Percentiles rank a stretch among this genome's conserved stretches.
phyloP scores from a whole-genome alignment of 2,797 vertebrate species.

The Emydoidea blandingii region DNA sequence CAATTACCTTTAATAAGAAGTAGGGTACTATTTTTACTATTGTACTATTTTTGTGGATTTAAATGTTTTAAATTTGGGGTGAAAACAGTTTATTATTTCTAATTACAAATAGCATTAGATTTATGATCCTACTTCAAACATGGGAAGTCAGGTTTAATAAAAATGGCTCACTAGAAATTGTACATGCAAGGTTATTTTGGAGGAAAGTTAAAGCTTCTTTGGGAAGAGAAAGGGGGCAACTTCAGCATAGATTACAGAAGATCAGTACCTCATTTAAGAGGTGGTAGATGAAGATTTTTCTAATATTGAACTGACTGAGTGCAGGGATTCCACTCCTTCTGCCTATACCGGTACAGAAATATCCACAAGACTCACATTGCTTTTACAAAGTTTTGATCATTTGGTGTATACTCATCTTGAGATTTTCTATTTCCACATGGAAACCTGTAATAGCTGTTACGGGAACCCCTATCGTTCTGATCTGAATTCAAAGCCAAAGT shows the following conservation, averaged over 20 bases:
- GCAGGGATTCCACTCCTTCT: background rate
- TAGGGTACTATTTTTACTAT: background rate
- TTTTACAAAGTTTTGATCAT: background rate
- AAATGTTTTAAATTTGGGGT: background rate
- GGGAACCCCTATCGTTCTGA: background rate
- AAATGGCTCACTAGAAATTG: background rate
- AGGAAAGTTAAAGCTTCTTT: background rate
- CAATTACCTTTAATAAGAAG: background rate
- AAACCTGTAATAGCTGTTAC: background rate
- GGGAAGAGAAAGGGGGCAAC: background rate
- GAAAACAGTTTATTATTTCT: background rate
- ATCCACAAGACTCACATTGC: background rate
- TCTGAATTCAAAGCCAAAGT: background rate
- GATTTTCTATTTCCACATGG: background rate
- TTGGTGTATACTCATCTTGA: accelerated
- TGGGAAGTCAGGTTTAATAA: background rate
- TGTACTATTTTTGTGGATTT: background rate
- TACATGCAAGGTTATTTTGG: background rate
- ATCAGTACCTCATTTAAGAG: background rate
- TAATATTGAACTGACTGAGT: background rate
- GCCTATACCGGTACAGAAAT: background rate
- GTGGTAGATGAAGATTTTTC: background rate
- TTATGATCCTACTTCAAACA: background rate
- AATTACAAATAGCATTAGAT: background rate
- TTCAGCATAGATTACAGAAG: background rate